Evolutionary conservation across 2,113 vertebrate genomes (phyloP).

Genomic region (Egretta garzetta): DNA sequence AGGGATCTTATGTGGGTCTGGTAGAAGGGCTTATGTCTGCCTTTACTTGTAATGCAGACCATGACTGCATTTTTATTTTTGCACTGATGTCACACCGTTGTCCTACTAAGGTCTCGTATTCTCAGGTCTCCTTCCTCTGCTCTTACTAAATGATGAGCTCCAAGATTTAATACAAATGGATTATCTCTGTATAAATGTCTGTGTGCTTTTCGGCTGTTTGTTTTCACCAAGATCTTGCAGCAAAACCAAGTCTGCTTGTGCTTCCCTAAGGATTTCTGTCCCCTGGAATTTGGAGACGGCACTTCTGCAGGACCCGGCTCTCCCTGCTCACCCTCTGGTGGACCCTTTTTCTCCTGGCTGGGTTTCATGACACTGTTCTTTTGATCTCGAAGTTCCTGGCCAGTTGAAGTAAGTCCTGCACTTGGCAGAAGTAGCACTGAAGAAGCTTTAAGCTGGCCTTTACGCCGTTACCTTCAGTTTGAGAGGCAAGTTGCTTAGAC

Average conservation of each 20-base stretch:
- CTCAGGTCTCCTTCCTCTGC: background rate
- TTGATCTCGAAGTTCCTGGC: background rate
- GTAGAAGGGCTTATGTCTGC: background rate
- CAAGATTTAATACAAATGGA: background rate
- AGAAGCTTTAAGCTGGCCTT: background rate
- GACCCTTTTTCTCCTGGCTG: background rate
- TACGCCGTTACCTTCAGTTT: fast-evolving
- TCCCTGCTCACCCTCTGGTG: background rate
- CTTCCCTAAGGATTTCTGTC: background rate
- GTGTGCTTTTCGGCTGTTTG: background rate
- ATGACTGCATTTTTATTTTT: background rate
- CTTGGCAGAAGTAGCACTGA: background rate
- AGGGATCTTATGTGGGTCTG: background rate
- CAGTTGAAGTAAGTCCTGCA: background rate
- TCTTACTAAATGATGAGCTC: background rate
- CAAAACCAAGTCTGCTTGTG: background rate
- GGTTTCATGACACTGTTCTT: background rate
- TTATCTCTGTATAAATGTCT: background rate
- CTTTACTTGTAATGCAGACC: background rate
- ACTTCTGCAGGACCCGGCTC: background rate
- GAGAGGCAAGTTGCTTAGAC: background rate
- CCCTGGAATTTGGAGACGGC: background rate
- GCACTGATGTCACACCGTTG: background rate
- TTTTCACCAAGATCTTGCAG: background rate
- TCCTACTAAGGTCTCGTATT: background rate